Percentiles rank a stretch among this genome's conserved stretches.
Conservation (phyloP, 2,888 invertebrate genomes). For the Euclidia mi region DNA sequence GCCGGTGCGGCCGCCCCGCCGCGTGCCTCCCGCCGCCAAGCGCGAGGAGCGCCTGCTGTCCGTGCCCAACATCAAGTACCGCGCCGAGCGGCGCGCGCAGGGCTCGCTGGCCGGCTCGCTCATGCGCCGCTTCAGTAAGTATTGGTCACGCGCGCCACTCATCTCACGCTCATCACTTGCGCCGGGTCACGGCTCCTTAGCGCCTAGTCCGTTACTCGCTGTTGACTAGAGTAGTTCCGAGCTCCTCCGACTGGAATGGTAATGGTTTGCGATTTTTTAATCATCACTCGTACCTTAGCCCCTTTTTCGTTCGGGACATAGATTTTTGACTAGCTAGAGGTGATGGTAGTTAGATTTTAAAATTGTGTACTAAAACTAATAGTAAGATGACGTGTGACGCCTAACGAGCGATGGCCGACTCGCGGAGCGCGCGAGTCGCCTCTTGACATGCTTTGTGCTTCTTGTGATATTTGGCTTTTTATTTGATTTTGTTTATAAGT, state of each 20-base stretch:
- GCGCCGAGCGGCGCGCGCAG: slow-evolving; percentile 86
- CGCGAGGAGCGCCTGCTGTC: slow-evolving; percentile 93
- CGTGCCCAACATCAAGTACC: slow-evolving; percentile 93
- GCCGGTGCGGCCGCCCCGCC: slow-evolving; percentile 89
- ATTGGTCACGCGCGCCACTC: slow-evolving; percentile 66
- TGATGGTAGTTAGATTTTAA: slow-evolving; percentile 80
- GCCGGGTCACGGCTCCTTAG: slow-evolving; percentile 65
- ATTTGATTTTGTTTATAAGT: slow-evolving; percentile 74
- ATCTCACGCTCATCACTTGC: slow-evolving; percentile 49
- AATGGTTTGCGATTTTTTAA: slow-evolving; percentile 79
- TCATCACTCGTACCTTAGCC: slow-evolving; percentile 74
- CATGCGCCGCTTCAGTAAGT: slow-evolving; percentile 97
- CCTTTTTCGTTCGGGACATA: slow-evolving; percentile 66
- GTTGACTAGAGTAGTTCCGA: slow-evolving; percentile 76
- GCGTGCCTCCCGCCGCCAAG: slow-evolving; percentile 68
- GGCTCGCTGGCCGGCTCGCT: slow-evolving; percentile 93
- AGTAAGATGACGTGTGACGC: slow-evolving; percentile 14
- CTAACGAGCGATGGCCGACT: slow-evolving; percentile 18
- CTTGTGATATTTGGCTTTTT: slow-evolving; percentile 88
- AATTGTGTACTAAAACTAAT: slow-evolving; percentile 53
- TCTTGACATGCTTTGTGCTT: slow-evolving; percentile 81
- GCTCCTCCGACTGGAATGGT: slow-evolving; percentile 81
- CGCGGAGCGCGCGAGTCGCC: slow-evolving; percentile 41
- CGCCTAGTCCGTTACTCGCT: slow-evolving; percentile 70
- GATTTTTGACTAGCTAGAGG: slow-evolving; percentile 77